Evolutionary conservation across 2,113 vertebrate genomes (phyloP).

Genomic region (Neotragus pygmaeus): DNA sequence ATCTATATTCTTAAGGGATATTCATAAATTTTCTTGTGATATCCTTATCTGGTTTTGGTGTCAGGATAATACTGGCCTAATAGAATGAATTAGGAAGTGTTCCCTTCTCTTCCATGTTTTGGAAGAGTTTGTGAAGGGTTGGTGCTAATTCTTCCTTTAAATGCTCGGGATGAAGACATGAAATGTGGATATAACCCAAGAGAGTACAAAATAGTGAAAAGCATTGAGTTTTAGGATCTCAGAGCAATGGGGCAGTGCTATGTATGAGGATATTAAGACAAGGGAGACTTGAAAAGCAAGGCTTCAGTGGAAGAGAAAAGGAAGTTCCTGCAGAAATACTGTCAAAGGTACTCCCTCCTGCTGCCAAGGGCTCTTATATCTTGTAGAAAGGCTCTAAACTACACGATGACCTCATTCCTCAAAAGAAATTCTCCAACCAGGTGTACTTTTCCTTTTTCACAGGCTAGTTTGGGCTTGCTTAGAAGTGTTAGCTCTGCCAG

Average conservation of each 20-base stretch:
- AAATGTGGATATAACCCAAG: not conserved
- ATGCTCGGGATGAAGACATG: not conserved
- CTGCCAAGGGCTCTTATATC: not conserved
- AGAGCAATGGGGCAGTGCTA: not conserved
- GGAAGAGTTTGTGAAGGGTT: not conserved
- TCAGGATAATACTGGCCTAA: not conserved
- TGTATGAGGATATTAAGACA: not conserved
- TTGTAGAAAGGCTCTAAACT: slow-evolving; percentile 18
- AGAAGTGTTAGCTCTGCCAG: not conserved
- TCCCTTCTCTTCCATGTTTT: not conserved
- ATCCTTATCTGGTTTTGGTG: not conserved
- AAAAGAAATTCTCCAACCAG: slow-evolving; percentile 27
- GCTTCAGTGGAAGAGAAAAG: slow-evolving; percentile 15
- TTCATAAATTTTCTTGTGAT: not conserved
- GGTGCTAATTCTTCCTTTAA: not conserved
- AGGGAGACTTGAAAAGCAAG: not conserved
- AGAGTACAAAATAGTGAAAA: slow-evolving; percentile 11
- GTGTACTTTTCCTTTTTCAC: slow-evolving; percentile 20
- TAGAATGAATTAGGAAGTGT: not conserved
- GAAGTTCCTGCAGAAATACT: slow-evolving; percentile 8
- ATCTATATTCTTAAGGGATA: not conserved
- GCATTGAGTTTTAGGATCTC: not conserved
- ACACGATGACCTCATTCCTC: slow-evolving; percentile 38
- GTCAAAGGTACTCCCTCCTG: not conserved
- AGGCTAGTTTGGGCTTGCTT: slow-evolving; percentile 41